These are phyloP conservation scores for Mechanitis mazaeus DNA, from an alignment of 2,888 invertebrate species.

Conservation along the genomic window DNA sequence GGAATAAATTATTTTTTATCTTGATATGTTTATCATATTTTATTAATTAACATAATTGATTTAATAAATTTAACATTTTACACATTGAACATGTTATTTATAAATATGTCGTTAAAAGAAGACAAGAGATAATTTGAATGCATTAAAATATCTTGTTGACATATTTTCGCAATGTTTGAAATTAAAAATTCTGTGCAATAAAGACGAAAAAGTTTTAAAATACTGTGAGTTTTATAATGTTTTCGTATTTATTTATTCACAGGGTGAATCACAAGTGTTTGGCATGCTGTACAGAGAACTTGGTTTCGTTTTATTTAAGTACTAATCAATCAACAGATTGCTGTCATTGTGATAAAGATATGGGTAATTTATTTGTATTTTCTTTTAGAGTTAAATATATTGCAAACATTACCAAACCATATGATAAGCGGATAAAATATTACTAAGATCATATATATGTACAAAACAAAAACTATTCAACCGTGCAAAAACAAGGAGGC, in stretches of 20 bases:
- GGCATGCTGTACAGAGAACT: slow-evolving; percentile 81
- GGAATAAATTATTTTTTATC: no score
- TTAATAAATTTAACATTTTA: background rate
- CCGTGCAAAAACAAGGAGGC: slow-evolving; percentile 1
- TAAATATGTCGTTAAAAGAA: background rate
- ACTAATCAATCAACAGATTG: slow-evolving; percentile 68
- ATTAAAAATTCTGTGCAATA: slow-evolving; percentile 26
- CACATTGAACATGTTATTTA: background rate
- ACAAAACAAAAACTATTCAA: background rate
- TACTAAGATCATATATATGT: background rate
- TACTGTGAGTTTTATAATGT: slow-evolving; percentile 14
- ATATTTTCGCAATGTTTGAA: slow-evolving; percentile 23
- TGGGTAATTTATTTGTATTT: slow-evolving; percentile 64
- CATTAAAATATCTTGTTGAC: slow-evolving; percentile 26
- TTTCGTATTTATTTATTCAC: slow-evolving; percentile 34
- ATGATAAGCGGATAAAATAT: background rate
- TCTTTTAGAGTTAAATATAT: background rate
- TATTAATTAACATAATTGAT: background rate
- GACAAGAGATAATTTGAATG: slow-evolving; percentile 19
- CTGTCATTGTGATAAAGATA: slow-evolving; percentile 83
- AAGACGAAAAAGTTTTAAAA: slow-evolving; percentile 22
- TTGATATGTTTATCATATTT: no score
- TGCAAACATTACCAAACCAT: background rate
- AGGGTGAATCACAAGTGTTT: slow-evolving; percentile 85
- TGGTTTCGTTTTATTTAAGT: slow-evolving; percentile 49